Evolutionary conservation across 2,888 invertebrate species (phyloP).

Genomic region (Ypsolopha sequella): DNA sequence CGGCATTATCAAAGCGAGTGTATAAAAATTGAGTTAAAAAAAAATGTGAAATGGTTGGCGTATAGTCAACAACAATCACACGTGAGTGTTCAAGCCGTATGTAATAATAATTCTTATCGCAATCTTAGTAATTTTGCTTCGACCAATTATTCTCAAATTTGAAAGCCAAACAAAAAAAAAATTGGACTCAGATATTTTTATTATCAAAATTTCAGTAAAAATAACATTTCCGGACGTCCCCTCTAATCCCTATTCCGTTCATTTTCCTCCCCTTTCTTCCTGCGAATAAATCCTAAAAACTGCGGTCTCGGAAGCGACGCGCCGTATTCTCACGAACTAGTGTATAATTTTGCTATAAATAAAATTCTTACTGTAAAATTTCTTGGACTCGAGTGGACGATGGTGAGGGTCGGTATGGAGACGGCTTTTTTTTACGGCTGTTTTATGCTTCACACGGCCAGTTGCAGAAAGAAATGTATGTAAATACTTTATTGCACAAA

Average conservation of each 20-base stretch:
- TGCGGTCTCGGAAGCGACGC: conserved; percentile 14
- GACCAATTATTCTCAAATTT: too few species aligned
- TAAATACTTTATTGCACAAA: too few species aligned
- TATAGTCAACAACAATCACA: background rate
- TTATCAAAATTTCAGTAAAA: too few species aligned
- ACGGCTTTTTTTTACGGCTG: background rate
- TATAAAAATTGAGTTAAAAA: too few species aligned
- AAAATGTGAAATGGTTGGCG: too few species aligned
- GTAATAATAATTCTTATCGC: background rate
- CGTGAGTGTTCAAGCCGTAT: background rate
- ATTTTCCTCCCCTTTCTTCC: background rate
- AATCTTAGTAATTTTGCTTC: too few species aligned
- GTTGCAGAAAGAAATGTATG: too few species aligned
- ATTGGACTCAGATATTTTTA: too few species aligned
- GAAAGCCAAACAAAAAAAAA: too few species aligned
- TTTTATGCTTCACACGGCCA: too few species aligned
- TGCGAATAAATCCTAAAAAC: background rate
- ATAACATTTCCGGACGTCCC: background rate
- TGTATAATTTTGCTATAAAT: conserved; percentile 64
- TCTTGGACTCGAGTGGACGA: conserved; percentile 27
- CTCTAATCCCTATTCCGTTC: background rate
- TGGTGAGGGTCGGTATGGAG: conserved; percentile 1
- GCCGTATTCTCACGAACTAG: conserved; percentile 44
- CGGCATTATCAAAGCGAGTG: too few species aligned
- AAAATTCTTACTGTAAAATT: conserved; percentile 59